These are phyloP conservation scores for Psittacus erithacus DNA, from an alignment of 2,113 vertebrate species.

Conservation along the genomic window DNA sequence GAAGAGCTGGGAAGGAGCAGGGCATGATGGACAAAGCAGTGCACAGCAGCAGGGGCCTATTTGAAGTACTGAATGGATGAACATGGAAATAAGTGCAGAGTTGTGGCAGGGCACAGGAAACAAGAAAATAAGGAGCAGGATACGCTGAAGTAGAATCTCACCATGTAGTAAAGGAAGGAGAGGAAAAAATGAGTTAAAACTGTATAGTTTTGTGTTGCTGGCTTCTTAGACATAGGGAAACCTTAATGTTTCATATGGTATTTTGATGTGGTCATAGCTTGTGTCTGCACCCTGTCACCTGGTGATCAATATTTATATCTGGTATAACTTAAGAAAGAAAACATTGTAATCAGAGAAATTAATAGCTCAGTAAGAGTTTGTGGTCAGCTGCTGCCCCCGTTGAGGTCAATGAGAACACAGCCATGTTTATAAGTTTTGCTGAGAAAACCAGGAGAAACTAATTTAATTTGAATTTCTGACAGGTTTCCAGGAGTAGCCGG, in stretches of 20 bases:
- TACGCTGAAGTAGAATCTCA: background rate
- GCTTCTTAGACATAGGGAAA: background rate
- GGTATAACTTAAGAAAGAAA: background rate
- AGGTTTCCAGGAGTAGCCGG: background rate
- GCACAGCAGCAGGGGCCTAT: background rate
- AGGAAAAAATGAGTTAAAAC: background rate
- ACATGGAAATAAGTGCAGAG: background rate
- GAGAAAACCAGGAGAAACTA: background rate
- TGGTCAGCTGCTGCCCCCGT: background rate
- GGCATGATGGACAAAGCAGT: background rate
- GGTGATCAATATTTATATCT: background rate
- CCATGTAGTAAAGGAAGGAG: background rate
- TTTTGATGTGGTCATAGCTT: background rate
- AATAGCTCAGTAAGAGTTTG: background rate
- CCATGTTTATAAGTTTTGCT: background rate
- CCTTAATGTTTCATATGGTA: background rate
- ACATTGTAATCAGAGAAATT: background rate
- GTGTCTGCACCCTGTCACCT: background rate
- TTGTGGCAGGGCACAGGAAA: background rate
- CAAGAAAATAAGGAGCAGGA: background rate
- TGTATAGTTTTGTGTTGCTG: background rate
- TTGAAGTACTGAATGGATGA: background rate
- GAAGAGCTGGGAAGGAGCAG: background rate
- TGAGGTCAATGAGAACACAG: background rate
- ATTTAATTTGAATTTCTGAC: background rate